phyloP scores from a whole-genome alignment of 92 coral and sea anemone genomes.

The Micromussa lordhowensis region DNA sequence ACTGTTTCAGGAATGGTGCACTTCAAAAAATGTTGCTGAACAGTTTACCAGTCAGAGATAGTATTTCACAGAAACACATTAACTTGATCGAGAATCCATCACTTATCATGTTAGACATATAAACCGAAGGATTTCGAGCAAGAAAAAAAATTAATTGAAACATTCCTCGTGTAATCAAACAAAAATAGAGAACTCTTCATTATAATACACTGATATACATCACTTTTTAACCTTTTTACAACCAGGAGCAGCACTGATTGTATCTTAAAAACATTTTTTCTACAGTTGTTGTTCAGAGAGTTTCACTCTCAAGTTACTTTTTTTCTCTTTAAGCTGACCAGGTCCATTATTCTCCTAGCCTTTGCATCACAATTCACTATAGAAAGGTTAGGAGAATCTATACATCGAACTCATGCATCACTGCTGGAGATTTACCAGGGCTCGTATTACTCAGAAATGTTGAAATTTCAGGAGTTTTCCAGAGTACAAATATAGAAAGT shows the following conservation, averaged over 20 bases:
- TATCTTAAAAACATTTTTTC: not conserved
- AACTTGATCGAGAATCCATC: not conserved
- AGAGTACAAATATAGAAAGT: too few species aligned
- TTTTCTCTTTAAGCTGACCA: not conserved
- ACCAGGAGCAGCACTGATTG: not conserved
- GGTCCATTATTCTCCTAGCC: not conserved
- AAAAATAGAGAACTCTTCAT: slow-evolving; percentile 7
- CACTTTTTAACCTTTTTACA: not conserved
- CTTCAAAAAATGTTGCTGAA: too few species aligned
- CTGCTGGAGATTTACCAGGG: not conserved
- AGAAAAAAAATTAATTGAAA: not conserved
- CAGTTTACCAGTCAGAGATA: too few species aligned
- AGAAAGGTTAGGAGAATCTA: not conserved
- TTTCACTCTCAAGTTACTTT: not conserved
- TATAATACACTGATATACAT: not conserved
- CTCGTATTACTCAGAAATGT: not conserved
- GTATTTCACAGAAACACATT: too few species aligned
- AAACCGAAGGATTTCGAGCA: not conserved
- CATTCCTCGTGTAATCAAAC: not conserved
- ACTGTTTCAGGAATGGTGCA: too few species aligned
- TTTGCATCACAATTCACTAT: not conserved
- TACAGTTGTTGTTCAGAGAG: not conserved
- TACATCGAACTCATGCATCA: not conserved
- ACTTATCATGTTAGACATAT: not conserved
- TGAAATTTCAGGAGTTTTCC: too few species aligned